phyloP scores from a whole-genome alignment of 2,888 invertebrate species.

The Pachliopta kotzebuea region DNA sequence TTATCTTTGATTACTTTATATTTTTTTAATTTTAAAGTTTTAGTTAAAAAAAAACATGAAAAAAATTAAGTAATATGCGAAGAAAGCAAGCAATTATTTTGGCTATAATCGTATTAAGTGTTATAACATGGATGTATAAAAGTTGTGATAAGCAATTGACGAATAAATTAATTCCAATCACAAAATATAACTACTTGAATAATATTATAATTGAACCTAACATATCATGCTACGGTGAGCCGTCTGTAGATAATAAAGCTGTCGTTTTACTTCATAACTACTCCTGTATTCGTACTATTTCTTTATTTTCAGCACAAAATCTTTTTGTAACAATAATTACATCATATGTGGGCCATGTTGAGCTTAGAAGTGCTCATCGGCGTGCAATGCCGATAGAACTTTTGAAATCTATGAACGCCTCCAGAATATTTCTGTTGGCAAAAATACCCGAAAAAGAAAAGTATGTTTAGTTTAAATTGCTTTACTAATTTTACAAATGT shows the following conservation, averaged over 20 bases:
- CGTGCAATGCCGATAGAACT: slow-evolving; percentile 81
- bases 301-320: slow-evolving; percentile 46
- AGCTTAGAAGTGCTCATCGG: slow-evolving; percentile 85
- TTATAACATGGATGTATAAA: slow-evolving; percentile 58
- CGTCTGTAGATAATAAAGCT: neutral
- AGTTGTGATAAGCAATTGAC: slow-evolving; percentile 47
- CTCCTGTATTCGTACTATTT: slow-evolving; percentile 9
- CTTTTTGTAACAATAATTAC: slow-evolving; percentile 83
- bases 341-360: slow-evolving; percentile 87
- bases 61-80: slow-evolving; percentile 35
- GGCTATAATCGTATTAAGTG: slow-evolving; percentile 40
- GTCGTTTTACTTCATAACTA: neutral
- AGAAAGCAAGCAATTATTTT: slow-evolving; percentile 38
- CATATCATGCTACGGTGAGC: slow-evolving; percentile 48
- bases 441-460: slow-evolving; percentile 75
- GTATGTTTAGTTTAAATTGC: slow-evolving; percentile 35
- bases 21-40: too few relatives aligned
- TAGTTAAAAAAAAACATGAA: too few relatives aligned
- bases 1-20: neutral
- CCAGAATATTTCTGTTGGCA: slow-evolving; percentile 86
- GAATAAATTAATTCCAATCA: slow-evolving; percentile 42
- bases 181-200: slow-evolving; percentile 41
- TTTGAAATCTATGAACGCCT: slow-evolving; percentile 79
- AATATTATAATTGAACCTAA: slow-evolving; percentile 45
- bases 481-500: neutral